A percentile compares a stretch with the other conserved stretches of the same genome.
These are phyloP conservation scores for Rhipidura dahli DNA, from an alignment of 2,113 vertebrate species.

Conservation along the genomic window DNA sequence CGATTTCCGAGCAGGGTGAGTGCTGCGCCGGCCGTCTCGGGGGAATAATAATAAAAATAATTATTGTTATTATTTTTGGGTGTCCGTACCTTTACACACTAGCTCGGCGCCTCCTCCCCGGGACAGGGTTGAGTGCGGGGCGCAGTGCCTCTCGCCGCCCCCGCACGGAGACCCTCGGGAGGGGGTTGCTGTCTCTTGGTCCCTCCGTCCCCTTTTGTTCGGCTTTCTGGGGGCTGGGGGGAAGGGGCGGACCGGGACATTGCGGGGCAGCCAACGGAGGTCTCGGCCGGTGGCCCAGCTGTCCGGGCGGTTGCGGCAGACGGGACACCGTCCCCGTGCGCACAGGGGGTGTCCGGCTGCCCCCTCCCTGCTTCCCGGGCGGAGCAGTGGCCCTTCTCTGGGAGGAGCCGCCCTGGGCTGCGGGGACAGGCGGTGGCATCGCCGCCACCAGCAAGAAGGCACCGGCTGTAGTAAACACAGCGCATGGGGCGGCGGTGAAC, in stretches of 20 bases:
- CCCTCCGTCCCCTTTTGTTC: not conserved
- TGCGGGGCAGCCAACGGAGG: not conserved
- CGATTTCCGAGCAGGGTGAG: constrained; percentile 57
- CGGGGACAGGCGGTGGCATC: not conserved
- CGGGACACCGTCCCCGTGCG: not conserved
- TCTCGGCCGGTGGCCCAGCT: not conserved
- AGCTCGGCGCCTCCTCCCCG: not conserved
- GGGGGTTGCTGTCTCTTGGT: not conserved
- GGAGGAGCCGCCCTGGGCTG: not conserved
- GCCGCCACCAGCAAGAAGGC: not conserved
- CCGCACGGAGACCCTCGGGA: not conserved
- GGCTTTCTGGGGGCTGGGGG: not conserved
- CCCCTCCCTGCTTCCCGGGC: not conserved
- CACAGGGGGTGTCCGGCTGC: not conserved
- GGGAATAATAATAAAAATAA: not conserved
- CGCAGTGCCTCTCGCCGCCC: not conserved
- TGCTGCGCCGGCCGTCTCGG: not conserved
- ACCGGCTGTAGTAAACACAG: not conserved
- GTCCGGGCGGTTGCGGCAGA: not conserved
- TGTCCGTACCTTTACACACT: not conserved
- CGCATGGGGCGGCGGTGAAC: not conserved
- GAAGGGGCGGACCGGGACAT: not conserved
- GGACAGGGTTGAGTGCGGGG: not conserved
- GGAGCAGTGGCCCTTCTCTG: not conserved
- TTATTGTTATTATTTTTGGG: no score